A percentile compares a stretch with the other conserved stretches of the same genome.
These are phyloP conservation scores for Palythoa heliodiscus DNA, from an alignment of 92 coral and sea anemone genomes.

Conservation along the genomic window DNA sequence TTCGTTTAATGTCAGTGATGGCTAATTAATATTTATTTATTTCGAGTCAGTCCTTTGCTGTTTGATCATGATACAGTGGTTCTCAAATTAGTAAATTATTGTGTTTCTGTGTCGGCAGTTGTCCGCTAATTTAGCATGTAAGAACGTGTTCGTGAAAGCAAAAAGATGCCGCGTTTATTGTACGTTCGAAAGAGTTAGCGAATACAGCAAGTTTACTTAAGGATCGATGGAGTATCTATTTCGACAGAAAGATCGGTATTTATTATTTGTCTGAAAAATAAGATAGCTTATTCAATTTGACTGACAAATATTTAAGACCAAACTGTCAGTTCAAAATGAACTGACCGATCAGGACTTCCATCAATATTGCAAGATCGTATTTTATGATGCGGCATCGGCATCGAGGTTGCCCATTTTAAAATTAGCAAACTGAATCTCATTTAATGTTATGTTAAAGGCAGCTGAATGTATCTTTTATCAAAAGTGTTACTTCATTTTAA, in stretches of 20 bases:
- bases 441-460: background rate
- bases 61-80: conserved; percentile 10
- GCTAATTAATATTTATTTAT: conserved; percentile 33
- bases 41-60: conserved; percentile 13
- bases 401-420: background rate
- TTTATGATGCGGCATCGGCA: background rate
- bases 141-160: background rate
- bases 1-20: background rate
- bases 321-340: background rate
- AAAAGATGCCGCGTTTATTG: background rate
- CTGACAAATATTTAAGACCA: background rate
- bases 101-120: conserved; percentile 31
- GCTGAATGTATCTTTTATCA: conserved; percentile 18
- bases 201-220: background rate
- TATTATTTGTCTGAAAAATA: conserved; percentile 4
- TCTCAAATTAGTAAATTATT: conserved; percentile 1
- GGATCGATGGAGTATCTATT: background rate
- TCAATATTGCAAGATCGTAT: background rate
- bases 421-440: background rate
- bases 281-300: conserved; percentile 14
- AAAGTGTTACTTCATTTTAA: conserved; percentile 7
- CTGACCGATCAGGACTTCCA: background rate
- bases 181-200: background rate
- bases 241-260: conserved; percentile 36
- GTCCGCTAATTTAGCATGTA: conserved; percentile 23